phyloP scores from a whole-genome alignment of 2,113 vertebrate genomes.

The Ameiurus melas region DNA sequence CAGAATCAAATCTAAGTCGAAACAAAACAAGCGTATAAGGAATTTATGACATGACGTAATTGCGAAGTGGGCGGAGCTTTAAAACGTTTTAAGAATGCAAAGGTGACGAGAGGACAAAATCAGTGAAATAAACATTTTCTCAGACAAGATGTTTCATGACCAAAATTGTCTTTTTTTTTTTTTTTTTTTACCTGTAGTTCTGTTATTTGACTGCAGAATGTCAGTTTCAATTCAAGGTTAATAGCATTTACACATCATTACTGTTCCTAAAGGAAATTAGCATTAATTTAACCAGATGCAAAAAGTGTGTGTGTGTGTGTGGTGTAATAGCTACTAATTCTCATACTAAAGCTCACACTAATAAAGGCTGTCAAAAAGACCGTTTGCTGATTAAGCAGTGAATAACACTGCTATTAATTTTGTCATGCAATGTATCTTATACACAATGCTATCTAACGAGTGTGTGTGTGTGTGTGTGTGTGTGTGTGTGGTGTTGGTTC shows the following conservation, averaged over 20 bases:
- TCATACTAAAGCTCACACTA: not conserved
- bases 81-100: too few relatives aligned
- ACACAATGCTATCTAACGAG: not conserved
- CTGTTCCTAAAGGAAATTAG: not conserved
- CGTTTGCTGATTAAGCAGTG: not conserved
- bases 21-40: too few relatives aligned
- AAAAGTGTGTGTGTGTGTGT: not conserved
- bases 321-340: not conserved
- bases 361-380: not conserved
- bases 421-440: not conserved
- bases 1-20: too few relatives aligned
- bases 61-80: too few relatives aligned
- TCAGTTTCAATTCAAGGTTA: not conserved
- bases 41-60: too few relatives aligned
- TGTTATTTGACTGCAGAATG: not conserved
- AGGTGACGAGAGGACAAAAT: too few relatives aligned
- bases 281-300: not conserved
- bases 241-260: not conserved
- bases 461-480: not conserved
- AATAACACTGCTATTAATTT: conserved; percentile 1
- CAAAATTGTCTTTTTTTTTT: too few relatives aligned
- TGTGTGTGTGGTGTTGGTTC: not conserved
- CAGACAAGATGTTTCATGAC: too few relatives aligned
- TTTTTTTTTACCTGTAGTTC: too few relatives aligned
- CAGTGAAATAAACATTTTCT: too few relatives aligned